Base-by-base conservation (phyloP, 2,113 vertebrate genomes). In the Lates calcarifer region DNA sequence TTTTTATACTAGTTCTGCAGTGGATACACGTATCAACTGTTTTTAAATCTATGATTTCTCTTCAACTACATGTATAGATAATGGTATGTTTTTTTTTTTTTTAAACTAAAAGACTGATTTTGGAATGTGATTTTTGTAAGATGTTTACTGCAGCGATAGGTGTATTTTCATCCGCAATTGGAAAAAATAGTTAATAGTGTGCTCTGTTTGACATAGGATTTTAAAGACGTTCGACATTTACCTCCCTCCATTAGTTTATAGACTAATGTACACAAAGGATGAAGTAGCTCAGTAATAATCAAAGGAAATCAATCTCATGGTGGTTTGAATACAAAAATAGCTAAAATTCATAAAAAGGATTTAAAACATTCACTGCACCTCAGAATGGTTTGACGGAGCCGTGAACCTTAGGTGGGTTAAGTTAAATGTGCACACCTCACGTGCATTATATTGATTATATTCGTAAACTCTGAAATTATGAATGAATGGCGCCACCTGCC, bases 401-500 rank as follows among this genome's bases (percentile, higher is more conserved):
- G 17, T 15, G 28, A 63, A 63, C 37, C 6, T 64, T 65, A 1
- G n/a, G 12, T 55, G 51, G 12, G 4, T 22, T 12, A n/a, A n/a
- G n/a, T 43, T 58, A 5, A 39, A 41, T 22, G 33, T 77, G 11
- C 58, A 51, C 33, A 0, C 17, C 11, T 29, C 39, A 6, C 31
- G 24, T 14, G 7, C 5, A 31, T 43, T 26, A 6, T 9, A 24
- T 1, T 4, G 6, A 1, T 33, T 45, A 6, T 15, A 45, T 28
- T 4, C 33, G 35, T 39, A 13, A 66, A 37, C n/a, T 26, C 0
- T n/a, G 14, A 66, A 33, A 24, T 33, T 3, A 14, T n/a, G n/a
- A 63, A 41, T 73, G 24, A 73, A 81, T 14, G 24, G 43, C 73
- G 62, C 79, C 84, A 41, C 71, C 86, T 87, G 31, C 28, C 6